phyloP scores from a whole-genome alignment of 2,113 vertebrate species.

The Sphyrna mokarran region DNA sequence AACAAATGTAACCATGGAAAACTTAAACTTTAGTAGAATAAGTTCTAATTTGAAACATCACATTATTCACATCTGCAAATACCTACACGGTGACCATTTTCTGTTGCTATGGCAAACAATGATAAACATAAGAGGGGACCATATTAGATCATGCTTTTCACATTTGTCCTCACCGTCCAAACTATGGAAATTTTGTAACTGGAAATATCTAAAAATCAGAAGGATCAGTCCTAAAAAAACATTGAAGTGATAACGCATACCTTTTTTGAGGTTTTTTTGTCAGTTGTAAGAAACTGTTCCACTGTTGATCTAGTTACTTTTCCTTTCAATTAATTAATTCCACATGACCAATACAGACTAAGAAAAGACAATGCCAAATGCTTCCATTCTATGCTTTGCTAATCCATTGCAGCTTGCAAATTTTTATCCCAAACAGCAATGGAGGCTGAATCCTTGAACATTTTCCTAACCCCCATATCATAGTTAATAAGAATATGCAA shows the following conservation, averaged over 20 bases:
- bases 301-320: conserved; percentile 13
- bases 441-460: too few relatives aligned
- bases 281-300: not conserved
- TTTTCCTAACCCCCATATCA: too few relatives aligned
- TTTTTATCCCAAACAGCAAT: too few relatives aligned
- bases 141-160: conserved; percentile 14
- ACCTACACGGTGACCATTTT: not conserved
- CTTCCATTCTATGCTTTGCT: not conserved
- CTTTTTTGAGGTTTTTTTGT: not conserved
- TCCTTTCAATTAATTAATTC: conserved; percentile 4
- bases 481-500: too few relatives aligned
- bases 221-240: conserved; percentile 15
- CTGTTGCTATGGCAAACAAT: conserved; percentile 34
- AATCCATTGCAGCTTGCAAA: not conserved
- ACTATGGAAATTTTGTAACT: not conserved
- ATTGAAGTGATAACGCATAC: not conserved
- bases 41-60: not conserved
- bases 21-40: conserved; percentile 3
- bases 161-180: not conserved
- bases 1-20: not conserved
- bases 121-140: not conserved
- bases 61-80: conserved; percentile 31
- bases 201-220: conserved; percentile 18
- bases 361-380: not conserved
- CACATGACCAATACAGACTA: not conserved